Base-by-base conservation (phyloP, 1,140 invertebrate species). In the Gerris buenoi region DNA sequence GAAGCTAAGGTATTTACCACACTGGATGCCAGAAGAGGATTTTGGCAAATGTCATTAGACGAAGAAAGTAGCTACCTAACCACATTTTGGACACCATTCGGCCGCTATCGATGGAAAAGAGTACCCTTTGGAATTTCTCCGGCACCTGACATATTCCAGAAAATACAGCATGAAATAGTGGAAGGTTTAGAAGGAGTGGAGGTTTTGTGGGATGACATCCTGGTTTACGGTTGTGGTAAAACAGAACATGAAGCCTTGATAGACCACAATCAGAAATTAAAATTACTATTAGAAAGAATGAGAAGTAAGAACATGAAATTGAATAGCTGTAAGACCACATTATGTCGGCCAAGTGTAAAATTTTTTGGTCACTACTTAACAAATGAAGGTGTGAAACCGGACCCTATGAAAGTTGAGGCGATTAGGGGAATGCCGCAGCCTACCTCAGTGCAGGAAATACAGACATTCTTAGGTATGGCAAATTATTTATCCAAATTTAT, bases 51-150 rank as follows among this genome's bases (percentile, higher is more conserved):
- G 29, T 69, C 71, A 65, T 70, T 82, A 25, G 68, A 70, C 59
- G 69, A 77, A 27, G 69, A 77, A 61, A 76, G 73, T 68, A 71
- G 71, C 46, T 69, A 75, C 65, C 69, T 80, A 10, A 75, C 73
- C n/a, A 81, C 80, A 29, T 80, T 81, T 71, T 46, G 64, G 27
- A 65, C 64, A 3, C 77, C 77, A 15, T 80, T 78, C 74, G 78
- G 76, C 0, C 65, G 75, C 59, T 80, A 72, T 70, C 70, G 72
- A 57, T 78, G 74, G 67, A 69, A 70, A 27, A 71, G 78, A 60
- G 65, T 79, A 22, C 77, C 77, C 3, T 79, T 80, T 71, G 78
- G 78, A 3, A 71, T 81, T 2, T 70, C 65, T 27, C 70, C 69
- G 46, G 72, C 73, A 3, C 74, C 76, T 10, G 76, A 77, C 5